Evolutionary conservation across 64 coral and sea anemone genomes (phyloP).

Genomic region (Anthopleura sola): DNA sequence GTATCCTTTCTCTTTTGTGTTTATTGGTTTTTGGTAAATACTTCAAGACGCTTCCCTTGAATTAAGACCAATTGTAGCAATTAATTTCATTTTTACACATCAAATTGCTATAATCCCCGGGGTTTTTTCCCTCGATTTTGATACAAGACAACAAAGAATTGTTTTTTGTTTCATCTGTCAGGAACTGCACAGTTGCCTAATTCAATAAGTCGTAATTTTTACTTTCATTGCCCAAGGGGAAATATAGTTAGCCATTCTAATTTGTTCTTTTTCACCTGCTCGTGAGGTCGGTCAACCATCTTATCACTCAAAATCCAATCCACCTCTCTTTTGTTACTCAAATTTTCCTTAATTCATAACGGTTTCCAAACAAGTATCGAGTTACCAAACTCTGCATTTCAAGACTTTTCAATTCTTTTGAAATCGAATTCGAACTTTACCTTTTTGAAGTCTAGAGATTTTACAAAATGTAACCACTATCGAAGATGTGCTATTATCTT

Average conservation of each 20-base stretch:
- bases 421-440: no score
- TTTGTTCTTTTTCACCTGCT: neutral
- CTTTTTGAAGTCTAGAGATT: no score
- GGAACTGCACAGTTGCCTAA: neutral
- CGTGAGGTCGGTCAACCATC: neutral
- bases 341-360: neutral
- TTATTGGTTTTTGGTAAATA: constrained; percentile 9
- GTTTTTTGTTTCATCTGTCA: neutral
- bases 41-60: neutral
- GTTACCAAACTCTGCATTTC: neutral
- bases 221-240: neutral
- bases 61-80: neutral
- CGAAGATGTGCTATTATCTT: no score
- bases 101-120: neutral
- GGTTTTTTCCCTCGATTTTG: neutral
- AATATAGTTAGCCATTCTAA: neutral
- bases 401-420: no score
- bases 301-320: neutral
- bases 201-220: neutral
- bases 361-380: neutral
- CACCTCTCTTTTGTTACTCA: neutral
- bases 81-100: constrained; percentile 1
- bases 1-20: neutral
- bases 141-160: neutral
- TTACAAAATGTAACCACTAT: no score